A percentile compares a stretch with the other conserved stretches of the same genome.
These are phyloP conservation scores for Labroides dimidiatus DNA, from an alignment of 2,797 vertebrate genomes.

Conservation along the genomic window DNA sequence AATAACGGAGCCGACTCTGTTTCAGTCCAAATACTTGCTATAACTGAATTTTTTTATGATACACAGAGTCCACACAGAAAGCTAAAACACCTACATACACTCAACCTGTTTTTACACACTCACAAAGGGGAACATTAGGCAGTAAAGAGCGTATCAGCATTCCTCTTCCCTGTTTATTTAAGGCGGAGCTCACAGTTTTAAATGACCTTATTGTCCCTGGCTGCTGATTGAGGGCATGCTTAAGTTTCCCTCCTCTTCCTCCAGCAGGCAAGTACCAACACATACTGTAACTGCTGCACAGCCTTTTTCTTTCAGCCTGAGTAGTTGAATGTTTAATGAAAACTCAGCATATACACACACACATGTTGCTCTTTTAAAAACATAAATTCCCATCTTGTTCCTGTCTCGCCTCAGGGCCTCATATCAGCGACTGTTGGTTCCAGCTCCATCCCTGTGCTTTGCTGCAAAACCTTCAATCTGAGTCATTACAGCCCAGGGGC, in stretches of 20 bases:
- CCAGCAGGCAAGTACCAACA: constrained; percentile 75
- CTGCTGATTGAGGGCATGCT: constrained; percentile 72
- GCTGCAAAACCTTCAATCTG: constrained; percentile 76
- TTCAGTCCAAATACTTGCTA: not conserved
- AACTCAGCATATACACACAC: constrained; percentile 32
- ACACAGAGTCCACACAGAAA: not conserved
- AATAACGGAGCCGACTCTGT: not conserved
- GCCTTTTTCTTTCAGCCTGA: constrained; percentile 23
- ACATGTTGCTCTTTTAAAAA: constrained; percentile 44
- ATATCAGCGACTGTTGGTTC: constrained; percentile 59
- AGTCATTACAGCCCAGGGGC: constrained; percentile 79
- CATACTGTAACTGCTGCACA: constrained; percentile 48
- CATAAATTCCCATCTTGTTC: constrained; percentile 34
- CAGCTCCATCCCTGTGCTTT: constrained; percentile 60
- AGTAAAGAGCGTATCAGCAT: constrained; percentile 16
- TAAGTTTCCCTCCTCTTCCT: constrained; percentile 61
- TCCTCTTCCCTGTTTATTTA: constrained; percentile 58
- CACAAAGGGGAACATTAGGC: not conserved
- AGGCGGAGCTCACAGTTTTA: constrained; percentile 66
- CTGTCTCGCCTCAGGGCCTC: constrained; percentile 30
- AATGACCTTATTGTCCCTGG: constrained; percentile 69
- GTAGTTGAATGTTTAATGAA: constrained; percentile 27
- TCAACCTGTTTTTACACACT: not conserved
- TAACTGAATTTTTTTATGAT: constrained; percentile 1
- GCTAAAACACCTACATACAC: not conserved